Base-by-base conservation (phyloP, 92 coral and sea anemone species). In the Umimayanthus kanabou region DNA sequence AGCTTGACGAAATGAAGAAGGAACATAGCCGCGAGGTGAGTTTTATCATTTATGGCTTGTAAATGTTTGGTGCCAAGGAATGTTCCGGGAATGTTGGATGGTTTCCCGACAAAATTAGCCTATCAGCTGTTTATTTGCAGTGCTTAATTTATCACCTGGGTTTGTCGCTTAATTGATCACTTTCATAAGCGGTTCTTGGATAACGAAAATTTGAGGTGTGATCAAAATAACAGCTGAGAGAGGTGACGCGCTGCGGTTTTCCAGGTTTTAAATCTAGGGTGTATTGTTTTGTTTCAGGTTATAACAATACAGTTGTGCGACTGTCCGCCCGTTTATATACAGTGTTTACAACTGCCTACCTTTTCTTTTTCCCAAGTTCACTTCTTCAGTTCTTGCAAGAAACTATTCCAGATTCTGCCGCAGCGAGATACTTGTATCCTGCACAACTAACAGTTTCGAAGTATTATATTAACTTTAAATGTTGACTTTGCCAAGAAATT, bases 11-110 rank as follows among this genome's bases (percentile, higher is more conserved):
- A 76, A 89, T 95, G 70, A 97, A 93, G 86, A 91, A 96, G 47
- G 93, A 95, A 33, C 99, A 97, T 67, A 85, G 93, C 49, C 90
- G 94, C 9, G 99, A 97, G 98, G 99, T 97, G 70, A 77, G 95
- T 4, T 76, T 57, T 18, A n/a, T 11, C 16, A 9, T 57, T 39
- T 72, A 40, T 15, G 37, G 37, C 2, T 33, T 33, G 14, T 79
- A 73, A 80, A 49, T 40, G 39, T 16, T 77, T 5, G 77, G 39
- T 57, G 49, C 26, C 6, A 67, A 42, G 25, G 61, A 39, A 61
- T 28, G 49, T 1, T 23, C 6, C 53, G 42, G 25, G 61, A 39
- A 61, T 28, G 49, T 1, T 23, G 57, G 23, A 80, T 45, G 13
- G 13, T 49, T 6, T 37, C 37, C 6, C 66, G 29, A 23, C 45